phyloP scores from a whole-genome alignment of 2,113 vertebrate species.

The Anarhynchus alexandrinus region DNA sequence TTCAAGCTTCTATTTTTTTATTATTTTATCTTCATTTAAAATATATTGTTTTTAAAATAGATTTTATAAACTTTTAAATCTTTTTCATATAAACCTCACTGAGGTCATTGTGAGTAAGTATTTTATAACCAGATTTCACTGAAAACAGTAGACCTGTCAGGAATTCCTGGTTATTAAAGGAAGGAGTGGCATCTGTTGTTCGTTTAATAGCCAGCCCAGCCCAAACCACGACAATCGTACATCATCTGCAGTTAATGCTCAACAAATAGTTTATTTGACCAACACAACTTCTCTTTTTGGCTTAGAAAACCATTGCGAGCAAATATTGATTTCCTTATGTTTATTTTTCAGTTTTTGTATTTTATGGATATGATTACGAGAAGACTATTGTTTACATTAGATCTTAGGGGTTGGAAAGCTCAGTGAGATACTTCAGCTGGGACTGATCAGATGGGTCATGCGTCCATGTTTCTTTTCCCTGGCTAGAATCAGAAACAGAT shows the following conservation, averaged over 20 bases:
- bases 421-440: neutral
- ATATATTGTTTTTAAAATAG: neutral
- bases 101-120: neutral
- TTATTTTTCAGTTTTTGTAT: neutral
- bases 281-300: neutral
- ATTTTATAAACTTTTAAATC: neutral
- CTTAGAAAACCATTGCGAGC: neutral
- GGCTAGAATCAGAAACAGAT: neutral
- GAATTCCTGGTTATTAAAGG: neutral
- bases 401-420: neutral
- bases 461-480: neutral
- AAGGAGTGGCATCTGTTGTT: neutral
- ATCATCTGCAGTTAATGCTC: neutral
- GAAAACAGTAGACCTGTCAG: neutral
- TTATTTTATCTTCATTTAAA: neutral
- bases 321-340: neutral
- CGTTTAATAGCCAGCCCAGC: neutral
- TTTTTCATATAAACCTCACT: neutral
- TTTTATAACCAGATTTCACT: neutral
- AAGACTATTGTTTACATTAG: neutral
- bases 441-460: neutral
- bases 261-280: neutral
- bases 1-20: neutral
- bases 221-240: neutral
- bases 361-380: neutral